These are phyloP conservation scores for Drosophila paucipuncta DNA, from an alignment of 2,888 invertebrate genomes.

Conservation along the genomic window DNA sequence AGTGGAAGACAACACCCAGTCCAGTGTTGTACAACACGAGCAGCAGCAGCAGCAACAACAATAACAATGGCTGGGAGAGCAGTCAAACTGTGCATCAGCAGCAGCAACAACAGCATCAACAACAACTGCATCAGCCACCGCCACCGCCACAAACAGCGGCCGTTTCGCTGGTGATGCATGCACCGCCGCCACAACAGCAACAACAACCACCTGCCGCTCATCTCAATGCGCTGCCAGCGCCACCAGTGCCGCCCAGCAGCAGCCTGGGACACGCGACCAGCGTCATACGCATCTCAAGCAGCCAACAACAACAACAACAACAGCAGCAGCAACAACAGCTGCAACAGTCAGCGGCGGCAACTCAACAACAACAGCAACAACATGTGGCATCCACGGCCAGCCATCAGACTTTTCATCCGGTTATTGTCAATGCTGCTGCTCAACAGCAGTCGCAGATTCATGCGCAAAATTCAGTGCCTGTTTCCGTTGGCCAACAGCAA, in stretches of 20 bases:
- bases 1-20: slow-evolving; percentile 85
- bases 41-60: slow-evolving; percentile 49
- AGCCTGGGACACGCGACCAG: slow-evolving; percentile 88
- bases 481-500: slow-evolving; percentile 61
- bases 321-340: slow-evolving; percentile 84
- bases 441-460: slow-evolving; percentile 89
- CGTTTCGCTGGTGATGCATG: slow-evolving; percentile 83
- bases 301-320: slow-evolving; percentile 64
- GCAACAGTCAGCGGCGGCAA: slow-evolving; percentile 86
- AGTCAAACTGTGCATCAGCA: slow-evolving; percentile 32
- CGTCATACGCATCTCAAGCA: slow-evolving; percentile 94
- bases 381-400: slow-evolving; percentile 53
- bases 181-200: slow-evolving; percentile 71
- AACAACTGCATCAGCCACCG: slow-evolving; percentile 64
- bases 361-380: slow-evolving; percentile 46
- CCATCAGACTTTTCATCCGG: slow-evolving; percentile 87
- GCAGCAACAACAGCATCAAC: slow-evolving; percentile 61
- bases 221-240: slow-evolving; percentile 64
- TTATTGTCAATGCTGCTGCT: slow-evolving; percentile 93
- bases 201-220: slow-evolving; percentile 76
- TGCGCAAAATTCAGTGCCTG: slow-evolving; percentile 53
- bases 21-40: slow-evolving; percentile 83
- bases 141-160: slow-evolving; percentile 81
- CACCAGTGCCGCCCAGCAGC: slow-evolving; percentile 79
- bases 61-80: slow-evolving; percentile 49